phyloP scores from a whole-genome alignment of 1,140 invertebrate genomes.

The Pseudomyrmex dendroicus region DNA sequence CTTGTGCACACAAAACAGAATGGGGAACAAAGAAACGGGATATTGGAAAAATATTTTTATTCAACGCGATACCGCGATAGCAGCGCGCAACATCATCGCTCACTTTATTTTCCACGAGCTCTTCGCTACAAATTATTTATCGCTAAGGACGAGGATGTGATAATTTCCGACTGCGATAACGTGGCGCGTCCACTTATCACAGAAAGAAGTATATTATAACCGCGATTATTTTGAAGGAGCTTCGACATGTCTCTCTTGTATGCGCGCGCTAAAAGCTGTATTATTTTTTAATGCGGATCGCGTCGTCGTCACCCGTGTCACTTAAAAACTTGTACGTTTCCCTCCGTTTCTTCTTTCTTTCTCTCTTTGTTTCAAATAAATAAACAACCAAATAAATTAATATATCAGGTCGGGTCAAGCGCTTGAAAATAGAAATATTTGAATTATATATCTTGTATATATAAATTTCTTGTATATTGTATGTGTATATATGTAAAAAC shows the following conservation, averaged over 20 bases:
- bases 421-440: constrained; percentile 68
- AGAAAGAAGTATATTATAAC: not conserved
- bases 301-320: not conserved
- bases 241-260: not conserved
- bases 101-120: constrained; percentile 13
- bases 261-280: not conserved
- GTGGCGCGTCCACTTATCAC: constrained; percentile 8
- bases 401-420: not conserved
- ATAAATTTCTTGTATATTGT: too few species aligned
- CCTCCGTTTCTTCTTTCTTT: not conserved
- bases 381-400: too few species aligned
- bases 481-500: too few species aligned
- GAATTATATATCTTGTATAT: too few species aligned
- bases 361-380: not conserved
- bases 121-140: constrained; percentile 32
- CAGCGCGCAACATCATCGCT: not conserved
- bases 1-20: not conserved
- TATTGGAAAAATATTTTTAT: constrained; percentile 55
- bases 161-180: constrained; percentile 45
- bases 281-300: not conserved
- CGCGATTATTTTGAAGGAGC: constrained; percentile 22
- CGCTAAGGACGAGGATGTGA: constrained; percentile 45
- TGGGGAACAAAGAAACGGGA: not conserved
- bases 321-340: not conserved
- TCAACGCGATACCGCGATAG: constrained; percentile 20